Conservation (phyloP, 2,797 vertebrate species). For the Dendrocincla fuliginosa region DNA sequence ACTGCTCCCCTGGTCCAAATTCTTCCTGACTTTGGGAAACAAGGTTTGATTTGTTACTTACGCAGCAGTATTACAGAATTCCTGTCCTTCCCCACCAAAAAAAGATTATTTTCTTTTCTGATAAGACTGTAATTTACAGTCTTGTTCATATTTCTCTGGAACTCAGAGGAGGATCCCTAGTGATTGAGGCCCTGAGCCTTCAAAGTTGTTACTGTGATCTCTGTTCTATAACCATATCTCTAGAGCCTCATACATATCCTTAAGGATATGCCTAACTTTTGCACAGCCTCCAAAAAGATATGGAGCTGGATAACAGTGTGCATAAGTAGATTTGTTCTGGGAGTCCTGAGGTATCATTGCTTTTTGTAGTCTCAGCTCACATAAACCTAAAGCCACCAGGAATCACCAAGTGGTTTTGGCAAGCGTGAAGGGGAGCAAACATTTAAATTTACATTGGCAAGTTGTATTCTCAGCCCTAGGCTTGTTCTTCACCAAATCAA, state of each 20-base stretch:
- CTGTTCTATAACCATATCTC: neutral
- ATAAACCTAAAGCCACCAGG: neutral
- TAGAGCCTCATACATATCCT: neutral
- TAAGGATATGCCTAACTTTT: neutral
- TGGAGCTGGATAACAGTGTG: neutral
- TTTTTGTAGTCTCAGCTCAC: neutral
- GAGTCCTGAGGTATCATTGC: neutral
- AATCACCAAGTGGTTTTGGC: neutral
- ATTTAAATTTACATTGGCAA: neutral
- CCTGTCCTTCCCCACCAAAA: neutral
- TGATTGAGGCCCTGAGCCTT: neutral
- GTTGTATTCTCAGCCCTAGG: neutral
- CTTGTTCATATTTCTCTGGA: neutral
- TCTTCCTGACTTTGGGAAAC: neutral
- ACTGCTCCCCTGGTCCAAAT: neutral
- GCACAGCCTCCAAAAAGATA: neutral
- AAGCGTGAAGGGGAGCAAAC: neutral
- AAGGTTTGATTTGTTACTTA: neutral
- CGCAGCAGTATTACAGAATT: neutral
- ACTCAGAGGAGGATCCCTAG: neutral
- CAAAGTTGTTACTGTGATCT: neutral
- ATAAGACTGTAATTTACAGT: neutral
- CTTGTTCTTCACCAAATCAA: neutral
- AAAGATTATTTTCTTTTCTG: neutral
- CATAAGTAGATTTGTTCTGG: neutral